These are phyloP conservation scores for Mactromeris polynyma DNA, from an alignment of 2,888 invertebrate species.

Conservation along the genomic window DNA sequence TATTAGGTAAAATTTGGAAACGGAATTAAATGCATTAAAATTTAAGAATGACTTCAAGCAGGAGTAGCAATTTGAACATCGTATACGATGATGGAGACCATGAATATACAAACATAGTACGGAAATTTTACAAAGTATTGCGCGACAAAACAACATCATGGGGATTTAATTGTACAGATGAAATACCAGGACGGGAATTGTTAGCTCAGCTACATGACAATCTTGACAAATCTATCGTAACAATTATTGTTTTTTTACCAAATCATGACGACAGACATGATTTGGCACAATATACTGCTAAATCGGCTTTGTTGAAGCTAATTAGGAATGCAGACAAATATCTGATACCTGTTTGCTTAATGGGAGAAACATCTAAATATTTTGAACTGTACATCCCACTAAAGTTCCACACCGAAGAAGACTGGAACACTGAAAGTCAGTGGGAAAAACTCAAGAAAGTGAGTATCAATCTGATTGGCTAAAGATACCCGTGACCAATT, in stretches of 20 bases:
- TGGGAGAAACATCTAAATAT: not conserved
- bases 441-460: not conserved
- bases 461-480: not conserved
- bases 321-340: not conserved
- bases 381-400: not conserved
- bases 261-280: not conserved
- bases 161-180: not conserved
- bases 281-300: not conserved
- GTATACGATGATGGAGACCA: not conserved
- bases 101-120: not conserved
- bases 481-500: too few relatives aligned
- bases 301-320: not conserved
- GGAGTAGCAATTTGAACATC: too few relatives aligned
- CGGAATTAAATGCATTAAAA: too few relatives aligned
- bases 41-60: too few relatives aligned
- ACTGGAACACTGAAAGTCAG: not conserved
- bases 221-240: not conserved
- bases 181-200: not conserved
- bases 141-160: not conserved
- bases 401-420: not conserved
- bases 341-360: not conserved
- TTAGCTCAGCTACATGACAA: not conserved
- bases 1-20: too few relatives aligned
- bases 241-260: not conserved
- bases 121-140: not conserved